Base-by-base conservation (phyloP, 2,113 vertebrate genomes). In the Nestor notabilis region DNA sequence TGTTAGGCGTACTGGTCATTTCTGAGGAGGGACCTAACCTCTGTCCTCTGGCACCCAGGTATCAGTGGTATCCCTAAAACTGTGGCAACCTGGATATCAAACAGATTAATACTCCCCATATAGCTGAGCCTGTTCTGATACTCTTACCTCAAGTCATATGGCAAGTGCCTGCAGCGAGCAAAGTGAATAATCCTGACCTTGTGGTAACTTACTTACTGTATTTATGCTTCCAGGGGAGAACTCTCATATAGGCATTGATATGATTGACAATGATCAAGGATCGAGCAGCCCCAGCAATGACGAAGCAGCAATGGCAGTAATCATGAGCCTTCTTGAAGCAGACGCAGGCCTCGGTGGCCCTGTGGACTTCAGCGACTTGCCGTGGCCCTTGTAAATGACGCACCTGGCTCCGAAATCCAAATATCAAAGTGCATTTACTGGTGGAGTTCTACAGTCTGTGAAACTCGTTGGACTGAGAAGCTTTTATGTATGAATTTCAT, bases 281-380 rank as follows among this genome's bases (percentile, higher is more conserved):
- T 99, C 99, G 33, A 99, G 99, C 97, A 99, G 99, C 95, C 99
- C 99, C 50, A 99, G 99, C 96, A 99, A 99, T 0, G 99, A 99
- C 2, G 99, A 99, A 97, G 99, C 99, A 3, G 99, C 99, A 17
- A 99, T 99, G 99, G 99, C 99, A 1, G 99, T 99, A 71, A 99
- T 99, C 88, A 99, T 99, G 99, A 99, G 99, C 94, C 98, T 99
- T 91, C 97, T 99, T 97, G 99, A 99, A 98, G 99, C 99, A 5
- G 99, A 99, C 47, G 99, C 99, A 11, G 99, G 99, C 81, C 98
- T 99, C 5, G 99, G 99, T 1, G 99, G 99, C 29, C 99, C 99
- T 3, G 99, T 99, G 49, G 99, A 99, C 98, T 99, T 99, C 96
- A 99, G 99, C 13, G 99, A 99, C 97, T 98, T 99, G 87, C 99